Evolutionary conservation across 2,113 vertebrate genomes (phyloP).

Genomic region (Xyliphius kryptos): DNA sequence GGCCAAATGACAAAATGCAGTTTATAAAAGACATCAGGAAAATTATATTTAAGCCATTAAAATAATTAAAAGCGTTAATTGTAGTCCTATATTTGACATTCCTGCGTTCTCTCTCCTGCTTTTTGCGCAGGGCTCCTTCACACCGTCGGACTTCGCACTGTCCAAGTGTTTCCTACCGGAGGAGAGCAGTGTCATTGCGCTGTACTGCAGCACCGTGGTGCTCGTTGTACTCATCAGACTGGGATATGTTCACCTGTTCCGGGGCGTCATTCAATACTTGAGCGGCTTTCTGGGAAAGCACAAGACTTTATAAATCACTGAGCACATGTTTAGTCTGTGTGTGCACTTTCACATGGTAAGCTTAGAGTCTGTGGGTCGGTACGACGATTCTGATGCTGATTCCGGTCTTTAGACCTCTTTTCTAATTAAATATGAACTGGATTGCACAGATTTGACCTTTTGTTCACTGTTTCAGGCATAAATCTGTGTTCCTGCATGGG

Average conservation of each 20-base stretch:
- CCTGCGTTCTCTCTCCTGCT: background rate
- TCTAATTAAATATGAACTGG: too few species aligned
- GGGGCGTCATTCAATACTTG: slow-evolving; percentile 51
- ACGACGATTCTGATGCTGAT: too few species aligned
- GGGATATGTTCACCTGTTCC: slow-evolving; percentile 50
- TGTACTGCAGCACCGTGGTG: slow-evolving; percentile 58
- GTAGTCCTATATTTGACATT: too few species aligned
- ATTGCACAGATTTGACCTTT: too few species aligned
- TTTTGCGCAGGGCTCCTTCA: slow-evolving; percentile 67
- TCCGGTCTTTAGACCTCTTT: too few species aligned
- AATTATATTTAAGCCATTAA: too few species aligned
- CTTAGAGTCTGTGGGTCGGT: too few species aligned
- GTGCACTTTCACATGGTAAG: background rate
- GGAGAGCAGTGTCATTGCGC: slow-evolving; percentile 64
- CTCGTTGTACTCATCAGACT: slow-evolving; percentile 55
- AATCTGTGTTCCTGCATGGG: too few species aligned
- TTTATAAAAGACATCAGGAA: too few species aligned
- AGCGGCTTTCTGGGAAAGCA: slow-evolving; percentile 62
- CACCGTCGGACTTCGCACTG: slow-evolving; percentile 60
- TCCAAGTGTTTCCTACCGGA: slow-evolving; percentile 71
- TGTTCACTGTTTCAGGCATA: too few species aligned
- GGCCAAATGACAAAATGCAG: too few species aligned
- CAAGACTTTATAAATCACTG: slow-evolving; percentile 42
- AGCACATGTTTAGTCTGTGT: background rate
- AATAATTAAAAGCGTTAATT: too few species aligned